phyloP scores from a whole-genome alignment of 2,113 vertebrate genomes.

The Sclerurus mexicanus region DNA sequence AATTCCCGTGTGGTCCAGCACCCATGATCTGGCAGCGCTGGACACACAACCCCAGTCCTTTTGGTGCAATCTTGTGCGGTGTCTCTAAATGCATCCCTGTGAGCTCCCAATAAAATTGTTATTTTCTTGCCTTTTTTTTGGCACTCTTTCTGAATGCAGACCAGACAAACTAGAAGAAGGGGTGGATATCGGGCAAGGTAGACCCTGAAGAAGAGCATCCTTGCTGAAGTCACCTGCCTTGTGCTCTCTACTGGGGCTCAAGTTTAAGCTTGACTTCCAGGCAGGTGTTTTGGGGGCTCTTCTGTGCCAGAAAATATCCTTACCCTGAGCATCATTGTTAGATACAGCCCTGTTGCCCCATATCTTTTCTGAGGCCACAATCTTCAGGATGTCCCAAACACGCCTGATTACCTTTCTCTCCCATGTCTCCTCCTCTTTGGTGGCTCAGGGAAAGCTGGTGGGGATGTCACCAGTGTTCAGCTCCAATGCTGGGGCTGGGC shows the following conservation, averaged over 20 bases:
- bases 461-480: not conserved
- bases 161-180: not conserved
- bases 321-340: not conserved
- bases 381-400: not conserved
- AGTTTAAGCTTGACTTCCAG: not conserved
- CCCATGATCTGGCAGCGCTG: not conserved
- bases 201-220: not conserved
- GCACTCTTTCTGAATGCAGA: not conserved
- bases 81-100: not conserved
- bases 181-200: not conserved
- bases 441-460: not conserved
- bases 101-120: not conserved
- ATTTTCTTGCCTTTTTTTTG: not conserved
- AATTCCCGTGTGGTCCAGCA: not conserved
- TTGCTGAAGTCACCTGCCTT: not conserved
- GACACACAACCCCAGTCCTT: not conserved
- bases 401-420: not conserved
- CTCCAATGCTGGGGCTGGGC: too few relatives aligned
- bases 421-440: fast-evolving
- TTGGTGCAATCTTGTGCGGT: not conserved
- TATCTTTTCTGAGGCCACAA: not conserved
- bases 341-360: not conserved
- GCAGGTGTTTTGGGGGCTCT: not conserved
- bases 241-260: not conserved
- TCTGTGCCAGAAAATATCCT: not conserved